Conservation (phyloP, 2,113 vertebrate species). For the Solea solea region DNA sequence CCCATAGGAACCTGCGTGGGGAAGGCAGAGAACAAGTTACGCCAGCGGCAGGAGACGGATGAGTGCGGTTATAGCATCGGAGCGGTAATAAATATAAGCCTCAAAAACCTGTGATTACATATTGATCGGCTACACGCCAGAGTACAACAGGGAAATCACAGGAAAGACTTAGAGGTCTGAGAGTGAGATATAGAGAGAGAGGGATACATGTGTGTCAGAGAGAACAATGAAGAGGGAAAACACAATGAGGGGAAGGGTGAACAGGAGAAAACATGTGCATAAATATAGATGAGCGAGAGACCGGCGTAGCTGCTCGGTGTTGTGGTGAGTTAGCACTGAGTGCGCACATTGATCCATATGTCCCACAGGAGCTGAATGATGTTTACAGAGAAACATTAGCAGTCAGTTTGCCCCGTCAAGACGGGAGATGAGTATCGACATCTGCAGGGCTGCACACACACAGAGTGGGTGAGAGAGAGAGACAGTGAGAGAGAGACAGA, state of each 20-base stretch:
- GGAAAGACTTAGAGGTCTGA: conserved; percentile 41
- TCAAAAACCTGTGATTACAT: conserved; percentile 71
- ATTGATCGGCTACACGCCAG: conserved; percentile 60
- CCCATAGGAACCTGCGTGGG: conserved; percentile 81
- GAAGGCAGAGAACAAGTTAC: conserved; percentile 26
- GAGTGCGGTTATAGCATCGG: conserved; percentile 26
- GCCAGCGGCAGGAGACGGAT: conserved; percentile 46
- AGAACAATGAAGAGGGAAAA: conserved; percentile 43
- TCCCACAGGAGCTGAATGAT: conserved; percentile 53
- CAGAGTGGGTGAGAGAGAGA: background rate
- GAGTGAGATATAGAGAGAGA: conserved; percentile 10
- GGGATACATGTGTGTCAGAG: conserved; percentile 35
- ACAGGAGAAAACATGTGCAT: conserved; percentile 46
- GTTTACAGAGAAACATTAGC: conserved; percentile 76
- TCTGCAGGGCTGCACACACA: conserved; percentile 43
- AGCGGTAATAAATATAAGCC: conserved; percentile 60
- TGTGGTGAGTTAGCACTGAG: conserved; percentile 32
- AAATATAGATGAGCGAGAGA: conserved; percentile 68
- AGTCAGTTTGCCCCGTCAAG: conserved; percentile 64
- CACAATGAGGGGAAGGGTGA: conserved; percentile 40
- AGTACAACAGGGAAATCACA: conserved; percentile 71
- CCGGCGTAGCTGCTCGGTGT: conserved; percentile 20
- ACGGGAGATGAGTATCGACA: conserved; percentile 71
- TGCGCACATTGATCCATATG: conserved; percentile 64
- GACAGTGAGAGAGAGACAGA: conserved; percentile 6